phyloP scores from a whole-genome alignment of 2,888 invertebrate genomes.

The Eristalis pertinax region DNA sequence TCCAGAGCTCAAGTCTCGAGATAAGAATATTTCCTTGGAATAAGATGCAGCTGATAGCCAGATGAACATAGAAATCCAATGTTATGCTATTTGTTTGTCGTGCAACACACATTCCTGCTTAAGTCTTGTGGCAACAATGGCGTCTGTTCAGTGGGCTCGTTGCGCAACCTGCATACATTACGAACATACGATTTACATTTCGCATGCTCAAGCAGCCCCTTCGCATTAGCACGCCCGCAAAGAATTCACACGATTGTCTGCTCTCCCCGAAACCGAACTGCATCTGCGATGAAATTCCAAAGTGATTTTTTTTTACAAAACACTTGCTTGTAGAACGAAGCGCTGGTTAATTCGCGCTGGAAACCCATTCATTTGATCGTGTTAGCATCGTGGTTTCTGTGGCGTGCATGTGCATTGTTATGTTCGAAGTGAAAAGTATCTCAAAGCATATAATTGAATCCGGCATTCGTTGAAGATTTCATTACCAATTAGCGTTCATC shows the following conservation, averaged over 20 bases:
- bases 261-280: background rate
- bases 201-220: background rate
- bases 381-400: conserved; percentile 24
- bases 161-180: background rate
- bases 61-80: too few relatives aligned
- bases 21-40: too few relatives aligned
- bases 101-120: background rate
- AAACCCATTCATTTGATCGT: conserved; percentile 12
- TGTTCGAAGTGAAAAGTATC: conserved; percentile 6
- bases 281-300: background rate
- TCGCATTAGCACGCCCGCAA: conserved; percentile 1
- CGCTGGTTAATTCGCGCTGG: background rate
- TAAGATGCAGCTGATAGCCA: too few relatives aligned
- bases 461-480: conserved; percentile 26
- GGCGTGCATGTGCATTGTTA: background rate
- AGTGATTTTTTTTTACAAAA: background rate
- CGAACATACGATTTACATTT: background rate
- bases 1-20: too few relatives aligned
- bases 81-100: too few relatives aligned
- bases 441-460: background rate
- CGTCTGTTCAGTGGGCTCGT: background rate
- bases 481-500: conserved; percentile 4
- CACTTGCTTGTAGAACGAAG: background rate
- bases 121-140: too few relatives aligned
- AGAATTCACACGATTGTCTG: conserved; percentile 2